phyloP scores from a whole-genome alignment of 2,888 invertebrate species.

The Muschampia plurimacula region DNA sequence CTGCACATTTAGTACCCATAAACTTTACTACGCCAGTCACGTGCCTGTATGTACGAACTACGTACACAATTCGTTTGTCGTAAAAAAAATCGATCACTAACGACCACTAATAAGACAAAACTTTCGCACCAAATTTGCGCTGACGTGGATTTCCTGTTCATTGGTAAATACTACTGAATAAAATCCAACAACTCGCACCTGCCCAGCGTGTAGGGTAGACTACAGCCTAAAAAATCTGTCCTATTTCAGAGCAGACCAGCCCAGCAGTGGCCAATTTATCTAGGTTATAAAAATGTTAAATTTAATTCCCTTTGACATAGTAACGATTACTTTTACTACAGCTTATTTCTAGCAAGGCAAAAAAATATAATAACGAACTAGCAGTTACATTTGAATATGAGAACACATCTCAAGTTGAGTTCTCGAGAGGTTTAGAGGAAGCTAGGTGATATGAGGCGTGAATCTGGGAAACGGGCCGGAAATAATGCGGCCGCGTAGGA shows the following conservation, averaged over 20 bases:
- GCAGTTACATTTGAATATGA: not conserved
- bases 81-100: conserved; percentile 21
- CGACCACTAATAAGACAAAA: conserved; percentile 4
- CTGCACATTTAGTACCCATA: conserved; percentile 33
- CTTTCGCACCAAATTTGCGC: not conserved
- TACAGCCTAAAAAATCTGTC: too few species aligned
- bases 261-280: too few species aligned
- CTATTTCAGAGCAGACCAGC: too few species aligned
- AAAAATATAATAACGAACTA: too few species aligned
- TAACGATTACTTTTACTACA: not conserved
- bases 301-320: too few species aligned
- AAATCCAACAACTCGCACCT: too few species aligned
- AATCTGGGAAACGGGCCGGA: conserved; percentile 19
- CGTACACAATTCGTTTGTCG: conserved; percentile 14
- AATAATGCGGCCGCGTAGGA: conserved; percentile 26
- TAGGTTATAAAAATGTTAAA: too few species aligned
- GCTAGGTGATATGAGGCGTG: conserved; percentile 1
- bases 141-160: not conserved
- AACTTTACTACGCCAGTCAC: conserved; percentile 30
- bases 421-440: not conserved
- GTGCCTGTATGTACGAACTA: conserved; percentile 11
- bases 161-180: too few species aligned
- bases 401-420: conserved; percentile 2
- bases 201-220: too few species aligned
- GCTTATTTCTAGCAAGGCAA: not conserved